Conservation (phyloP, 2,888 invertebrate genomes). For the Caenorhabditis uteleia region DNA sequence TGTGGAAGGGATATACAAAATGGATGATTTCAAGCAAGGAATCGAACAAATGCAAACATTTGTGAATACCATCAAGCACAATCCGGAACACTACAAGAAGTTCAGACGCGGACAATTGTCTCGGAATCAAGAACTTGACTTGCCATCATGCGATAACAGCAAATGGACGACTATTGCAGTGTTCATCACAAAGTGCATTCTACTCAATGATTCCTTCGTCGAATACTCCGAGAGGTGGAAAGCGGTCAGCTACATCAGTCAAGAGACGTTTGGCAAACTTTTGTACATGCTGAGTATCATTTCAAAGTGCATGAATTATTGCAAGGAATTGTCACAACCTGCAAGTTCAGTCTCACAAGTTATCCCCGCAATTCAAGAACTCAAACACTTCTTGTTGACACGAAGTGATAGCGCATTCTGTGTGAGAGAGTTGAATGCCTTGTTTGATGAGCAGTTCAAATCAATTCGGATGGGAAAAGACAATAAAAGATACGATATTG, state of each 20-base stretch:
- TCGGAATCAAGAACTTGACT: conserved; percentile 7
- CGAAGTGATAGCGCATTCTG: background rate
- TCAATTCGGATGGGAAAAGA: background rate
- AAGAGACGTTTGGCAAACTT: conserved; percentile 4
- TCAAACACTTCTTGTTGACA: background rate
- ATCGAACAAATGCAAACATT: conserved; percentile 3
- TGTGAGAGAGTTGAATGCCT: background rate
- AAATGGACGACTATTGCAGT: conserved; percentile 3
- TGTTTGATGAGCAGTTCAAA: conserved; percentile 3
- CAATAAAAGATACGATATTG: conserved; percentile 1
- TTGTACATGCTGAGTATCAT: conserved; percentile 4
- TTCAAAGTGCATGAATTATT: conserved; percentile 1
- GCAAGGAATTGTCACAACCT: background rate
- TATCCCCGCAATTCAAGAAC: conserved; percentile 4
- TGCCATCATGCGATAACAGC: conserved; percentile 7
- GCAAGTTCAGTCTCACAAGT: conserved; percentile 17
- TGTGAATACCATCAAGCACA: background rate
- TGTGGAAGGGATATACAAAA: conserved; percentile 1
- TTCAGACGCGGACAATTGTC: conserved; percentile 20
- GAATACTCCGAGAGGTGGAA: conserved; percentile 1
- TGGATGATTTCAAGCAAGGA: conserved; percentile 5
- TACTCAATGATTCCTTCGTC: conserved; percentile 10
- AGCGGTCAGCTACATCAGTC: background rate
- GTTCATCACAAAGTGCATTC: conserved; percentile 16
- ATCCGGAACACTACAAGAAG: conserved; percentile 11